Evolutionary conservation across 2,888 invertebrate genomes (phyloP).

Genomic region (Hypomecis atomaria): DNA sequence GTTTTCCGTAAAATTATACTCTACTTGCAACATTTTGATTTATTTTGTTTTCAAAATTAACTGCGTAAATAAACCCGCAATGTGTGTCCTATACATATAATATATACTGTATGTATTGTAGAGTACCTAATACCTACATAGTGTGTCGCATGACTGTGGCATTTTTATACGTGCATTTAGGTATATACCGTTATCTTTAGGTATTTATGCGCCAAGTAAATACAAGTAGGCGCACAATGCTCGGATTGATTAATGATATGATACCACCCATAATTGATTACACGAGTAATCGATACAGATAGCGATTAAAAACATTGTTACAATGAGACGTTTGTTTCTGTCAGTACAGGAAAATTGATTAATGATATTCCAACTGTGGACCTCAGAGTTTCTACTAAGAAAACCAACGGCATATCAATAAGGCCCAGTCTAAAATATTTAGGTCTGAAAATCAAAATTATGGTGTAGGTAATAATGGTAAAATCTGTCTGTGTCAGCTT

Average conservation of each 20-base stretch:
- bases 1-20: neutral
- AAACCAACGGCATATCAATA: too few relatives aligned
- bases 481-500: too few relatives aligned
- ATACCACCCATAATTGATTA: slow-evolving; percentile 28
- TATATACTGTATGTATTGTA: too few relatives aligned
- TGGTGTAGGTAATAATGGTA: too few relatives aligned
- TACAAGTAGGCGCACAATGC: slow-evolving; percentile 18
- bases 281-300: slow-evolving; percentile 16
- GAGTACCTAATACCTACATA: too few relatives aligned
- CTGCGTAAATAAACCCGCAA: neutral
- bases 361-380: too few relatives aligned
- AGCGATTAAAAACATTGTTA: slow-evolving; percentile 10
- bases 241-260: slow-evolving; percentile 22
- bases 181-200: slow-evolving; percentile 3
- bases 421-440: too few relatives aligned
- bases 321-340: neutral
- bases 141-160: neutral
- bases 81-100: too few relatives aligned
- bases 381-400: too few relatives aligned
- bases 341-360: neutral
- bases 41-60: neutral
- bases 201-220: neutral
- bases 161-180: neutral
- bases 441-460: too few relatives aligned
- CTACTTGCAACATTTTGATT: neutral